These are phyloP conservation scores for Ceratosolen solmsi DNA, from an alignment of 1,140 invertebrate species.

Conservation along the genomic window DNA sequence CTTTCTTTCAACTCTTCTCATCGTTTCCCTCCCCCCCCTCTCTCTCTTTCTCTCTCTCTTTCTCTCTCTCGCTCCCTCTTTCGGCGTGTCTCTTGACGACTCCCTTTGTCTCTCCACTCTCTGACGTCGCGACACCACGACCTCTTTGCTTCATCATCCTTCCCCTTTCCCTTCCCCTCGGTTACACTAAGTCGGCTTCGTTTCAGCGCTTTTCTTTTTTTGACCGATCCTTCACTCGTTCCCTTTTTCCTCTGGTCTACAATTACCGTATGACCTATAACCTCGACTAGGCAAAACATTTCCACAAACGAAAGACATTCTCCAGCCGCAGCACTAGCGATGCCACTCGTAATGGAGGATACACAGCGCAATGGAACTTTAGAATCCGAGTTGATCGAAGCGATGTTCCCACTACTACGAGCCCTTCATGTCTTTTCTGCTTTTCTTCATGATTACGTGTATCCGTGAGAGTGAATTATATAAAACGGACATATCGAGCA, in stretches of 20 bases:
- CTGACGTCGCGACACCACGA: not conserved
- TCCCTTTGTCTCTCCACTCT: conserved; percentile 34
- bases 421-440: not conserved
- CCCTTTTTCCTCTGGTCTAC: conserved; percentile 11
- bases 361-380: not conserved
- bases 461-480: not conserved
- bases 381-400: too few species aligned
- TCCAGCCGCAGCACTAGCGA: not conserved
- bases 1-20: not conserved
- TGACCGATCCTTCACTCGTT: not conserved
- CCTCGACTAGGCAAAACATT: not conserved
- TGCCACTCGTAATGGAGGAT: not conserved
- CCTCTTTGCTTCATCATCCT: not conserved
- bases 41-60: conserved; percentile 10
- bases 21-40: not conserved
- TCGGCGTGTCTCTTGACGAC: not conserved
- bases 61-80: conserved; percentile 3
- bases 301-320: not conserved
- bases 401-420: not conserved
- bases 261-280: conserved; percentile 42
- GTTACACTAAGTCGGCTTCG: conserved; percentile 17
- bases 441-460: not conserved
- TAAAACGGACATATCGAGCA: not conserved
- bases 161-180: not conserved
- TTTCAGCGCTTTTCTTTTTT: conserved; percentile 12